Evolutionary conservation across 2,113 vertebrate species (phyloP), one percentile per base, ranked within the genome.

Genomic region (Serinus canaria): DNA sequence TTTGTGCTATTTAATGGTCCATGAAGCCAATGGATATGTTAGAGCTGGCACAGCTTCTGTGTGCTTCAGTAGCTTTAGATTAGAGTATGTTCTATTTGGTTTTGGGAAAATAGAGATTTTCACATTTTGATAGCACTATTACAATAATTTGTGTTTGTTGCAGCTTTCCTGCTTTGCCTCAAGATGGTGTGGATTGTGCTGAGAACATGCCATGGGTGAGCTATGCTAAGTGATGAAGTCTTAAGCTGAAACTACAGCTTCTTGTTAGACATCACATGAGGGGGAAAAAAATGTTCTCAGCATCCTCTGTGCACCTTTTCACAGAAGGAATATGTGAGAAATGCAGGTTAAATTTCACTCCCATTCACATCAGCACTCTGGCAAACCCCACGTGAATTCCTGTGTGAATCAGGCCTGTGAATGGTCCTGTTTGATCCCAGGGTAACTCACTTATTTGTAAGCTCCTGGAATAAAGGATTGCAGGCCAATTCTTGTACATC

Each of bases 51-150:
- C 49, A 79, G 79, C 31, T 77, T 79, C 37, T 67, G 28, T 73
- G 92, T 87, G 95, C 95, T 97, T 95, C 92, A 70, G 80, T 82
- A 67, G 96, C 78, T 96, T 86, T 94, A 73, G 88, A 92, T 89
- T 95, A 94, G 70, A 66, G 37, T 22, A 46, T 58, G 49, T 70
- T 92, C 68, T 58, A 62, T 41, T 63, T 89, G 59, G 74, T 47
- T 88, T 59, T 66, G 75, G 56, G 37, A 89, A 92, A 82, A 84
- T n/a, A 67, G 59, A 89, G 41, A 49, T 84, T 84, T 90, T 67
- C 24, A 46, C 23, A 10, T 91, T 91, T 90, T 86, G 63, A 69
- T 44, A 75, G 44, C 28, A 31, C 58, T 33, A 31, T 79, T 68
- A 52, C 50, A 50, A 19, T 87, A 83, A 44, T 90, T 85, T 87